phyloP scores from a whole-genome alignment of 1,140 invertebrate species.

The Drepana arcuata region DNA sequence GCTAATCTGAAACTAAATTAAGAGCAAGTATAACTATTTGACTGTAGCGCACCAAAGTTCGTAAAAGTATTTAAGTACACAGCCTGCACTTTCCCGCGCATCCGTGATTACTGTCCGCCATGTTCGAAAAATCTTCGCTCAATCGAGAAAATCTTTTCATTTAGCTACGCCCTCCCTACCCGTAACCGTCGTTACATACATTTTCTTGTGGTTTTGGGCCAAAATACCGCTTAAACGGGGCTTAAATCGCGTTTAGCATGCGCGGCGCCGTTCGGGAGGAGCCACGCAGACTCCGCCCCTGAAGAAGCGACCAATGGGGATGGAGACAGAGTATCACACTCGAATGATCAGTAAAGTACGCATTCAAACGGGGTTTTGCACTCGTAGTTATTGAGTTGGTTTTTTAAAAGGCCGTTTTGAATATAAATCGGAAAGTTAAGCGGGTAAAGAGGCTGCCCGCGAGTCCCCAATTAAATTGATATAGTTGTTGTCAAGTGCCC shows the following conservation, averaged over 20 bases:
- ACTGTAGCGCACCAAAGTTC: no score
- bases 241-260: slow-evolving; percentile 67
- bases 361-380: slow-evolving; percentile 53
- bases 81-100: slow-evolving; percentile 53
- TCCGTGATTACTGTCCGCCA: slow-evolving; percentile 56
- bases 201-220: slow-evolving; percentile 68
- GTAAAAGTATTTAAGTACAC: not conserved
- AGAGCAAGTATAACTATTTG: no score
- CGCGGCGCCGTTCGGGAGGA: slow-evolving; percentile 41
- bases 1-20: no score
- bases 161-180: slow-evolving; percentile 65
- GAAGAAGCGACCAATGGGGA: slow-evolving; percentile 27
- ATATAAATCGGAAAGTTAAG: slow-evolving; percentile 71
- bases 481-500: slow-evolving; percentile 32
- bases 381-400: slow-evolving; percentile 62
- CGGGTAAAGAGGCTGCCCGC: slow-evolving; percentile 61
- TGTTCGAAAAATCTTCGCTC: slow-evolving; percentile 49
- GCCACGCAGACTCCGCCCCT: slow-evolving; percentile 35
- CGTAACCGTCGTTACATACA: slow-evolving; percentile 62
- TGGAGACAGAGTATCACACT: slow-evolving; percentile 38
- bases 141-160: slow-evolving; percentile 65
- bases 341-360: slow-evolving; percentile 53
- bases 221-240: slow-evolving; percentile 70
- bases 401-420: slow-evolving; percentile 70
- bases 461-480: slow-evolving; percentile 68